These are phyloP conservation scores for Cryptophagus acutangulus DNA, from an alignment of 2,888 invertebrate genomes.

Conservation along the genomic window DNA sequence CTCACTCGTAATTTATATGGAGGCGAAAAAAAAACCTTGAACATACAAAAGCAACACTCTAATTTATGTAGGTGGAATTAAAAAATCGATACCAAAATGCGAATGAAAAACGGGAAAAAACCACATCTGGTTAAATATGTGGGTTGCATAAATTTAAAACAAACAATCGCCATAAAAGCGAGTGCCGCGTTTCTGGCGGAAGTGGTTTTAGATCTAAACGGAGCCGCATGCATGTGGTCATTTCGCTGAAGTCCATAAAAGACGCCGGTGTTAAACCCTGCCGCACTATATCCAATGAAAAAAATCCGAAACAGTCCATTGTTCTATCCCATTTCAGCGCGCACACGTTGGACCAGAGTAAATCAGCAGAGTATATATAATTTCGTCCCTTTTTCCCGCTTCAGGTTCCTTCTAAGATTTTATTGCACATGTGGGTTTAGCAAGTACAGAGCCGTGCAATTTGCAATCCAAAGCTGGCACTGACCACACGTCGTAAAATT, in stretches of 20 bases:
- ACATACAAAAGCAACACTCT: too few relatives aligned
- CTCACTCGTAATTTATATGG: too few relatives aligned
- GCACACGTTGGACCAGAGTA: too few relatives aligned
- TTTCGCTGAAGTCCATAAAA: constrained; percentile 9
- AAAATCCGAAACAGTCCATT: constrained; percentile 7
- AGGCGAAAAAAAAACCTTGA: too few relatives aligned
- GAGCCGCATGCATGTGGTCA: constrained; percentile 10
- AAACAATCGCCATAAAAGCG: constrained; percentile 5
- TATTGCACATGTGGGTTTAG: constrained; percentile 26
- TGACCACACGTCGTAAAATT: constrained; percentile 30
- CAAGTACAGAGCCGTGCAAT: constrained; percentile 24
- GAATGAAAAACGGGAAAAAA: too few relatives aligned
- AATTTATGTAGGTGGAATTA: too few relatives aligned
- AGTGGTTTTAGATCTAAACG: constrained; percentile 5
- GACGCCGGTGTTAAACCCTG: constrained; percentile 8
- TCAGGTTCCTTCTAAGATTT: constrained; percentile 16
- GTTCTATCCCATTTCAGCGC: too few relatives aligned
- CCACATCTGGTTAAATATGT: too few relatives aligned
- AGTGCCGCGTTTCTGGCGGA: constrained; percentile 5
- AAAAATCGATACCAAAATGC: too few relatives aligned
- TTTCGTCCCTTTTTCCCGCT: constrained; percentile 18
- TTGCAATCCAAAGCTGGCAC: constrained; percentile 25
- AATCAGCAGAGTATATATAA: constrained; percentile 1
- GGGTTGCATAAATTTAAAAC: too few relatives aligned
- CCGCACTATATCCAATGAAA: constrained; percentile 7